Evolutionary conservation across 2,113 vertebrate genomes (phyloP).

Genomic region (Gymnocephalus cernua): DNA sequence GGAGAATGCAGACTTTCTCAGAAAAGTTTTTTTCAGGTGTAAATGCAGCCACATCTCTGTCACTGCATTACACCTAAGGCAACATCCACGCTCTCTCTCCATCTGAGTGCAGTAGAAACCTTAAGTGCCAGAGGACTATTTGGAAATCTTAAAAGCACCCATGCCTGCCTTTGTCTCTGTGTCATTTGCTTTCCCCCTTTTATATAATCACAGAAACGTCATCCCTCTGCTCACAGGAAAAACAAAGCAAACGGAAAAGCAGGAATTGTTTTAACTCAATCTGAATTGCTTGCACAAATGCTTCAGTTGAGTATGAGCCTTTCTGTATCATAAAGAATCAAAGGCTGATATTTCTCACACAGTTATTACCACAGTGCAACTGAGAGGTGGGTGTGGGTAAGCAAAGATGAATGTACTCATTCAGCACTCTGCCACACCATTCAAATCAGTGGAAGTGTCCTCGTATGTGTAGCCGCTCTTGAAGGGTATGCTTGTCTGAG

Average conservation of each 20-base stretch:
- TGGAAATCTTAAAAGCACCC: conserved; percentile 63
- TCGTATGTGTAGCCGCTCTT: conserved; percentile 58
- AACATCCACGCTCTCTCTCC: conserved; percentile 41
- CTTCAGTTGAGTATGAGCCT: conserved; percentile 1
- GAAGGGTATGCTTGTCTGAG: conserved; percentile 76
- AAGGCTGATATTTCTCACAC: conserved; percentile 49
- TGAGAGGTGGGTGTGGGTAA: conserved; percentile 53
- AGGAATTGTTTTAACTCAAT: conserved; percentile 14
- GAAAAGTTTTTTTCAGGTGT: conserved; percentile 52
- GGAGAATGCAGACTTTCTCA: conserved; percentile 40
- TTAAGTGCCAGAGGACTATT: conserved; percentile 56
- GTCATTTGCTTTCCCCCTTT: conserved; percentile 26
- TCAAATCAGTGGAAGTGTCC: conserved; percentile 67
- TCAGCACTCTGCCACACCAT: conserved; percentile 59
- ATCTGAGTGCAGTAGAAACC: conserved; percentile 47
- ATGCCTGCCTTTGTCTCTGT: conserved; percentile 42
- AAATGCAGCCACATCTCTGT: conserved; percentile 64
- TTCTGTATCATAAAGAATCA: conserved; percentile 56
- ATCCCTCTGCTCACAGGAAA: conserved; percentile 27
- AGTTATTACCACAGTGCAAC: conserved; percentile 46
- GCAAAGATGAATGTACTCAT: conserved; percentile 70
- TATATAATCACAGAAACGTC: conserved; percentile 33
- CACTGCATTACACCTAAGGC: conserved; percentile 53
- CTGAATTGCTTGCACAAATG: not conserved
- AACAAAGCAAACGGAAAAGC: conserved; percentile 8